Base-by-base conservation (phyloP, 2,888 invertebrate genomes). In the Spodoptera exigua region DNA sequence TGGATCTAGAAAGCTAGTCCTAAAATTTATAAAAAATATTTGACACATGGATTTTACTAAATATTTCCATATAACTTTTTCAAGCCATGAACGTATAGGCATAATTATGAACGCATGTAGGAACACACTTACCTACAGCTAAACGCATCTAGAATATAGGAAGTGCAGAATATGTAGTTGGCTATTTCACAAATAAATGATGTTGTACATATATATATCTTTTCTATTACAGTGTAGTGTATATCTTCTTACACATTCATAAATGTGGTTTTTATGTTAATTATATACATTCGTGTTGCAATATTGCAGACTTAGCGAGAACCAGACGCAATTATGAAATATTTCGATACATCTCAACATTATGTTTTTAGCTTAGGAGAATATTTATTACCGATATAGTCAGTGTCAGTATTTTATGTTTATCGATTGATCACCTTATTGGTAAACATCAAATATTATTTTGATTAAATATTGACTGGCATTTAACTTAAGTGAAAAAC, bases 181-280 rank as follows among this genome's bases (percentile, higher is more conserved):
- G 0, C 37, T 39, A 43, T 58, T 63, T 58, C 55, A 32, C 39
- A 59, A 68, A 44, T 39, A 34, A 27, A 27, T 9, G 27, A 32
- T 45, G 43, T 56, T 49, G 39, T 48, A 54, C 34, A 49, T 27
- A 27, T 27, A 49, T 27, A 27, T 27, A 27, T 27, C 27, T 27
- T 27, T 27, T 43, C 27, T 62, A 43, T 51, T 58, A 51, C n/a
- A 45, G 41, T 46, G 45, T 53, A 54, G 40, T 56, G 61, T 59
- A 43, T 49, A 44, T 36, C 37, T 47, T 70, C 61, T 65, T 65
- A 64, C 51, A 66, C 44, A 2, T 47, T 10, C 41, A 12, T 47
- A 32, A 57, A 67, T 70, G 60, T 46, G 32, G 40, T 49, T 68
- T 64, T 59, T 43, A 68, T 75, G 68, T 53, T 40, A 74, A 74